Percentiles rank a stretch among this genome's conserved stretches.
Evolutionary conservation across 2,888 invertebrate genomes (phyloP).

Genomic region (Dryomyza anilis): DNA sequence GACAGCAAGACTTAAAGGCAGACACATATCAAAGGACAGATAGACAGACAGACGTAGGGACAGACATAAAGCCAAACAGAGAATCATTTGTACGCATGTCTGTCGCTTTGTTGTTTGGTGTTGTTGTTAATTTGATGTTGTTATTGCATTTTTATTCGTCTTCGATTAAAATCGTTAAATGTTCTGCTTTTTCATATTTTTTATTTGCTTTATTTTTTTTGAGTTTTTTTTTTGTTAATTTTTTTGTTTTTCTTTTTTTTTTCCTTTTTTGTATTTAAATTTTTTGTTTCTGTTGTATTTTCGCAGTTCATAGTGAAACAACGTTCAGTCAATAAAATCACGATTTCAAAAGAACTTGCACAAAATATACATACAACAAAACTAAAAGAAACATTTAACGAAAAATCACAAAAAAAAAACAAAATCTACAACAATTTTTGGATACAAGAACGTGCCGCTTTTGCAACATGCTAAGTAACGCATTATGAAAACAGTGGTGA

Average conservation of each 20-base stretch:
- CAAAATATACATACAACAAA: background rate
- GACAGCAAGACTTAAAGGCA: no score
- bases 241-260: background rate
- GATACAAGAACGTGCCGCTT: no score
- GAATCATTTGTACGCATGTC: conserved; percentile 8
- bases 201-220: no score
- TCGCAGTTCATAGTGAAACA: conserved; percentile 2
- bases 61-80: background rate
- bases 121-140: background rate
- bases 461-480: no score
- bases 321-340: background rate
- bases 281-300: background rate
- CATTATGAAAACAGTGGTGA: no score
- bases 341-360: background rate
- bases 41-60: background rate
- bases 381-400: background rate
- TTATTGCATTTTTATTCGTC: background rate
- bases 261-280: no score
- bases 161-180: conserved; percentile 16
- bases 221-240: background rate
- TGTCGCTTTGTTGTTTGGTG: background rate
- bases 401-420: background rate
- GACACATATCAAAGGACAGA: no score
- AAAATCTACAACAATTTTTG: no score
- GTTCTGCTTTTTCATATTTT: no score